Percentiles rank a stretch among this genome's conserved stretches.
Conservation (phyloP, 2,797 vertebrate species). For the Cottoperca gobio region DNA sequence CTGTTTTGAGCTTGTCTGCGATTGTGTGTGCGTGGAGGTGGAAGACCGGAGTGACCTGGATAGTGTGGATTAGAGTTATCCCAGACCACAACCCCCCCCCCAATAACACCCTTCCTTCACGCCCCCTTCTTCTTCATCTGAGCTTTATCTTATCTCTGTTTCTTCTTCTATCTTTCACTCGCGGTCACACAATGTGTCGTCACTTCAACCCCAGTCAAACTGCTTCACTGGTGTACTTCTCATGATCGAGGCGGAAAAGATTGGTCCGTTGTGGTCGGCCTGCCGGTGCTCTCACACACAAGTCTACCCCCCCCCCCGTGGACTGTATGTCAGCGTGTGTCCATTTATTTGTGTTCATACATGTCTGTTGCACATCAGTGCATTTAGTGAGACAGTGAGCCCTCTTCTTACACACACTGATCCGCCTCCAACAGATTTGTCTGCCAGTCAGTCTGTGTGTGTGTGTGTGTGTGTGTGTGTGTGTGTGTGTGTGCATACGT, state of each 20-base stretch:
- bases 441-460: slow-evolving; percentile 47
- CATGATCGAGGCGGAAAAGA: slow-evolving; percentile 42
- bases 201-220: slow-evolving; percentile 35
- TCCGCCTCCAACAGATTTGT: slow-evolving; percentile 56
- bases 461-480: slow-evolving; percentile 12
- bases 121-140: background rate
- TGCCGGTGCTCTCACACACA: slow-evolving; percentile 10
- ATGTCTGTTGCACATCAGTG: slow-evolving; percentile 23
- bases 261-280: slow-evolving; percentile 25
- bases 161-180: background rate
- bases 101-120: slow-evolving; percentile 7
- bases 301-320: slow-evolving; percentile 26
- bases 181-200: slow-evolving; percentile 3
- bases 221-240: slow-evolving; percentile 43
- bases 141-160: slow-evolving; percentile 25
- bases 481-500: slow-evolving; percentile 6
- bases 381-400: slow-evolving; percentile 11
- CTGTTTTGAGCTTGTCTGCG: slow-evolving; percentile 6
- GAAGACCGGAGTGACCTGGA: slow-evolving; percentile 55
- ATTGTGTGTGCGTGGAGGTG: slow-evolving; percentile 1
- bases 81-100: slow-evolving; percentile 3
- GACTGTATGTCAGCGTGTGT: slow-evolving; percentile 6
- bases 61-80: slow-evolving; percentile 61
- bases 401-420: slow-evolving; percentile 37
- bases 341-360: background rate